Evolutionary conservation across 1,140 invertebrate species (phyloP).

Genomic region (Muscidifurax raptorellus): DNA sequence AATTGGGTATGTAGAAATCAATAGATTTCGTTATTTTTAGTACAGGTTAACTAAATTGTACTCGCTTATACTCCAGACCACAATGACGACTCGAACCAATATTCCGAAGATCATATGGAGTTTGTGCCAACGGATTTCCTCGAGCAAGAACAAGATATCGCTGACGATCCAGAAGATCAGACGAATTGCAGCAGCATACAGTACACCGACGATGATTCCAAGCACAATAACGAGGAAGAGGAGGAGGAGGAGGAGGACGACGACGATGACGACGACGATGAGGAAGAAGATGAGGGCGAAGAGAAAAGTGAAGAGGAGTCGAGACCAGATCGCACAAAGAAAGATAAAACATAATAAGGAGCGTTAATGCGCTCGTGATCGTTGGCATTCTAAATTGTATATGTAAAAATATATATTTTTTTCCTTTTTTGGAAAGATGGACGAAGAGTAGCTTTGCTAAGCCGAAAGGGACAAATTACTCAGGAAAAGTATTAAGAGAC

Average conservation of each 20-base stretch:
- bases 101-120: slow-evolving; percentile 72
- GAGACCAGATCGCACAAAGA: slow-evolving; percentile 43
- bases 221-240: slow-evolving; percentile 52
- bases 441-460: background rate
- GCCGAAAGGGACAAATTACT: slow-evolving; percentile 23
- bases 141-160: slow-evolving; percentile 72
- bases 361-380: background rate
- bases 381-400: slow-evolving; percentile 44
- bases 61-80: slow-evolving; percentile 5
- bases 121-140: slow-evolving; percentile 74
- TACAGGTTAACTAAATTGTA: background rate
- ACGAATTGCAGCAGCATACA: slow-evolving; percentile 57
- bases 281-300: slow-evolving; percentile 33
- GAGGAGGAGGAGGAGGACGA: slow-evolving; percentile 57
- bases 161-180: slow-evolving; percentile 66
- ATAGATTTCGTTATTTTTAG: no score
- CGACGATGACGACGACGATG: slow-evolving; percentile 53
- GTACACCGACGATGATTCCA: slow-evolving; percentile 42
- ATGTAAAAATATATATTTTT: slow-evolving; percentile 24
- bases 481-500: slow-evolving; percentile 47
- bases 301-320: slow-evolving; percentile 31
- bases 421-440: slow-evolving; percentile 21
- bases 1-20: background rate
- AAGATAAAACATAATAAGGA: slow-evolving; percentile 45
- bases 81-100: slow-evolving; percentile 57